Base-by-base conservation (phyloP, 2,113 vertebrate species). In the Setophaga coronata region DNA sequence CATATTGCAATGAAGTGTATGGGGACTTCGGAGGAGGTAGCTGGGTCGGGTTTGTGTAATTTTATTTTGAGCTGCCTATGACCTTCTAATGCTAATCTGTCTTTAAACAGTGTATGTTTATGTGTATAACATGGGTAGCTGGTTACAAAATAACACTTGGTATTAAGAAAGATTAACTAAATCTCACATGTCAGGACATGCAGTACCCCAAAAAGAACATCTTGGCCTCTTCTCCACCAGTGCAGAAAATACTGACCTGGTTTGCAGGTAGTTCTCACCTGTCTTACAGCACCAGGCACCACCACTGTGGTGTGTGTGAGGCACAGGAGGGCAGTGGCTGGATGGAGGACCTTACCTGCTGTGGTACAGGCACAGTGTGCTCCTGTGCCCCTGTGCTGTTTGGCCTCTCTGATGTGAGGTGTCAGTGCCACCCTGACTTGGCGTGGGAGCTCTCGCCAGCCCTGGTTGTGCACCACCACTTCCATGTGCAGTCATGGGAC, bases 31-130 rank as follows among this genome's bases (percentile, higher is more conserved):
- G 58, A 90, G 53, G 57, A 76, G 73, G 48, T 56, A 58, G 26
- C 28, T 88, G 38, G 36, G 19, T 62, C 25, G 12, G 6, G 8
- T 5, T 73, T 72, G n/a, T 54, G 62, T 40, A 48, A 70, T 57
- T 64, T 90, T 86, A 69, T 74, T 91, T 95, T 95, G 69, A 92
- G 77, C 42, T 87, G 45, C 48, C 85, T 73, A 8, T 90, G 74
- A 58, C 89, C 60, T 95, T 85, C 65, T 82, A 54, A 66, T 40
- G 20, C 54, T 87, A 71, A 74, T 86, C 72, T 57, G 14, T 60
- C 47, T 80, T 76, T 74, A 67, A 93, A 36, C 28, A n/a, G 23
- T 45, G 14, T 34, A 18, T 84, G 34, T 87, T 73, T 91, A 61
- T 94, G 53, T 66, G 48, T 40, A 23, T 38, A 79, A 57, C 67